Evolutionary conservation across 2,888 invertebrate species (phyloP).

Genomic region (Dynastes maya): DNA sequence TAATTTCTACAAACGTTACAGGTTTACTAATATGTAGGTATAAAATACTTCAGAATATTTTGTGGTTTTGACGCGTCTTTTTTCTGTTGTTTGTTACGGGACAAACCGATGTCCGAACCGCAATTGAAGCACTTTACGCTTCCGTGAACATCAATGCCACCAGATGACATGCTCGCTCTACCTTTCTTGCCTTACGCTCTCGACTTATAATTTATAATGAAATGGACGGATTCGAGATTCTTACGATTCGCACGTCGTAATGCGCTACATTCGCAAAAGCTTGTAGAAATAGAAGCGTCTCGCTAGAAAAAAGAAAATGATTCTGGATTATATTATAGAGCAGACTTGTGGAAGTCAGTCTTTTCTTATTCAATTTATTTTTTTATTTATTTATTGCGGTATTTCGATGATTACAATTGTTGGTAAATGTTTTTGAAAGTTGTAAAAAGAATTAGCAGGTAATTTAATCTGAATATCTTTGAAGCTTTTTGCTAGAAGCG

Average conservation of each 20-base stretch:
- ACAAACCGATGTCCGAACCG: conserved; percentile 61
- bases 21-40: not conserved
- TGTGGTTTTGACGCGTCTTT: conserved; percentile 21
- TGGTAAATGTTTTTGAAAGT: no score
- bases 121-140: conserved; percentile 61
- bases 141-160: conserved; percentile 65
- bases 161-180: conserved; percentile 52
- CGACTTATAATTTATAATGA: conserved; percentile 3
- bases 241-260: not conserved
- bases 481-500: no score
- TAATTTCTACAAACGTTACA: not conserved
- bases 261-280: no score
- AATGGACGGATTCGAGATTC: conserved; percentile 4
- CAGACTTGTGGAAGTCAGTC: no score
- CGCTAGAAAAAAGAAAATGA: no score
- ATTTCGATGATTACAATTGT: no score
- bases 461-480: no score
- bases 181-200: conserved; percentile 30
- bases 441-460: no score
- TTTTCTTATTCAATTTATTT: no score
- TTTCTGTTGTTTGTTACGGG: conserved; percentile 58
- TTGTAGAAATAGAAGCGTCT: no score
- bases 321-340: no score
- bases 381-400: no score
- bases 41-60: conserved; percentile 4